Conservation (phyloP, 2,113 vertebrate species). For the Cricetomys ansorgei region DNA sequence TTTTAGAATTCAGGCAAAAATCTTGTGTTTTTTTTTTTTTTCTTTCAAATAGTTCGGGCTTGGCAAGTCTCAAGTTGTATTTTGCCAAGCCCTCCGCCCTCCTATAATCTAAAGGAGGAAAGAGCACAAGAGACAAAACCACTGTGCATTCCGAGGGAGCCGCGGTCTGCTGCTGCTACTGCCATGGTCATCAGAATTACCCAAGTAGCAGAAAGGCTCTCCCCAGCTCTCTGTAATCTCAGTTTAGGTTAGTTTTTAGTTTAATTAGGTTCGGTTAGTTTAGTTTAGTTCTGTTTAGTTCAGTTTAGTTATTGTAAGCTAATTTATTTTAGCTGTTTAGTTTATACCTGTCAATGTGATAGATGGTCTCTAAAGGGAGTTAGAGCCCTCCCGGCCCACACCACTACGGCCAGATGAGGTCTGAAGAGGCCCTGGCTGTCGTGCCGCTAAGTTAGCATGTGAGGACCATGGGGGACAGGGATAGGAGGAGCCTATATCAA, state of each 20-base stretch:
- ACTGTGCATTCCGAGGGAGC: neutral
- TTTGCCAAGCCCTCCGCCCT: constrained; percentile 49
- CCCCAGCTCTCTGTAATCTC: fast-evolving
- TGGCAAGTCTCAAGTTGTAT: constrained; percentile 30
- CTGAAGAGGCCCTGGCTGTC: too few species aligned
- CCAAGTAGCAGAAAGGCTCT: fast-evolving
- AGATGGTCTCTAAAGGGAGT: neutral
- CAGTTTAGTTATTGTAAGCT: neutral
- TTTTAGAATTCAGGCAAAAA: constrained; percentile 52
- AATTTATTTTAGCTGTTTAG: neutral
- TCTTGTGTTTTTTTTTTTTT: neutral
- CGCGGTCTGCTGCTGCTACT: fast-evolving
- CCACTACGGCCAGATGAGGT: neutral
- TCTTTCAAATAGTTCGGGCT: constrained; percentile 64
- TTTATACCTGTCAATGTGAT: neutral
- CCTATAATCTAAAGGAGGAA: constrained; percentile 71
- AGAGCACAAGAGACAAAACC: constrained; percentile 51
- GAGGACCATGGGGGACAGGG: neutral
- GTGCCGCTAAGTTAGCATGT: fast-evolving
- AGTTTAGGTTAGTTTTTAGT: neutral
- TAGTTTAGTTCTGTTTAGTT: neutral
- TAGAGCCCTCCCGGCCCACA: too few species aligned
- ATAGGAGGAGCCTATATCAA: fast-evolving
- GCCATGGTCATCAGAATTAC: neutral
- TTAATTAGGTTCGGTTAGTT: neutral